Base-by-base conservation (phyloP, 2,113 vertebrate genomes). In the Malaclemys terrapin region DNA sequence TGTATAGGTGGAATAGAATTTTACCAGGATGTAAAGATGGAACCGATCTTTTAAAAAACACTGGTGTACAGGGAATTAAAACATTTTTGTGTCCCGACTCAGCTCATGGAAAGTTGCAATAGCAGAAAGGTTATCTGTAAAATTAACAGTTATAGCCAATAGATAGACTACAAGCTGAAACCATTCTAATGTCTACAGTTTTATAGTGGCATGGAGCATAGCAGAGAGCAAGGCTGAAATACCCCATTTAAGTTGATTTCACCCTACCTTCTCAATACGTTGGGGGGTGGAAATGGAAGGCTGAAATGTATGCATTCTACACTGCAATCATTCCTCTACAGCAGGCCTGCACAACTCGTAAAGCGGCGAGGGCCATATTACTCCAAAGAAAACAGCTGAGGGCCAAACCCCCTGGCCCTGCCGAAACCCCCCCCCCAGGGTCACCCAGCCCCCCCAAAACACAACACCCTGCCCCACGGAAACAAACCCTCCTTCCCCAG, bases 1-100 rank as follows among this genome's bases (percentile, higher is more conserved):
- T 22, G 47, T 25, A 1, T 20, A 80, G 4, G 1, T 19, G 2
- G 31, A 93, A 91, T 54, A 80, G 10, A 84, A 45, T 20, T 14
- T 85, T 52, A 89, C 17, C 53, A 35, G 12, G 4, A 75, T 12
- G 25, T 42, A 19, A 17, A 79, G 85, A 29, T 13, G 49, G 69
- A 82, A 65, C 31, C n/a, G 38, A 42, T 4, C 83, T 6, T 50
- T 52, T 14, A 38, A 88, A 50, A 16, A 1, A 31, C 38, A 24
- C 8, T 9, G 4, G 5, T 0, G 5, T 38, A n/a, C 2, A 47
- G 81, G 31, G 50, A 35, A 52, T 1, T 56, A 10, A 75, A 0
- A 0, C 27, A 25, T 79, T 1, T 3, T 81, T 1, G 4, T 38
- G 5, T 54, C 19, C 49, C 49, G 9, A 93, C 83, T 1, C 90